These are phyloP conservation scores for Lepetodrilus schrolli DNA, from an alignment of 2,888 invertebrate genomes.

Conservation along the genomic window DNA sequence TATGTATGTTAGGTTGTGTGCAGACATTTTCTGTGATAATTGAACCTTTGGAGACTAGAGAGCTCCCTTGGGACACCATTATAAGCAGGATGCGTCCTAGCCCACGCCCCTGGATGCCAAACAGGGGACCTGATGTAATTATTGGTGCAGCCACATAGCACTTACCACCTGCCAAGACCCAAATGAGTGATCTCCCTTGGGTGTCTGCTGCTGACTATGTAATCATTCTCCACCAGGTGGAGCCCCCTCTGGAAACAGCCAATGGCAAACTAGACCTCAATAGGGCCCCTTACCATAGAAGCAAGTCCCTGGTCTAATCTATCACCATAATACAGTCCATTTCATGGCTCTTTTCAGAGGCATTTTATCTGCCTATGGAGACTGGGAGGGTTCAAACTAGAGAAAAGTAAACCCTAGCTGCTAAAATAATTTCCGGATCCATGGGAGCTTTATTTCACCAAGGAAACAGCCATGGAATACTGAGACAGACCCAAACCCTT, in stretches of 20 bases:
- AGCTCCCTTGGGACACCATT: conserved; percentile 14
- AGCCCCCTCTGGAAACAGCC: conserved; percentile 47
- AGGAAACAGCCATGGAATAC: conserved; percentile 22
- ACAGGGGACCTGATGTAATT: conserved; percentile 39
- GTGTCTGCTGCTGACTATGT: conserved; percentile 42
- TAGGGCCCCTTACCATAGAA: conserved; percentile 46
- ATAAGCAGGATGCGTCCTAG: conserved; percentile 26
- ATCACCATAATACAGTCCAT: conserved; percentile 59
- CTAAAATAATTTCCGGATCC: conserved; percentile 41
- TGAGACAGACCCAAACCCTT: conserved; percentile 21
- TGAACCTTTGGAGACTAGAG: conserved; percentile 19
- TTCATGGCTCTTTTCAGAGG: conserved; percentile 53
- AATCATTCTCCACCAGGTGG: conserved; percentile 49
- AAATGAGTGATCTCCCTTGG: conserved; percentile 43
- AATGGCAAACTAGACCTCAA: conserved; percentile 48
- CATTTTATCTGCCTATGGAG: conserved; percentile 51
- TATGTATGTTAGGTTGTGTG: not conserved
- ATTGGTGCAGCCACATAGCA: conserved; percentile 37
- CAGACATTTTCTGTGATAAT: conserved; percentile 25
- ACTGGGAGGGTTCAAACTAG: conserved; percentile 35
- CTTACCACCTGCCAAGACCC: conserved; percentile 46
- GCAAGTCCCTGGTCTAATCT: conserved; percentile 56
- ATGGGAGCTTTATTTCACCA: conserved; percentile 24
- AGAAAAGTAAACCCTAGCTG: conserved; percentile 36
- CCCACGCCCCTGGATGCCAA: conserved; percentile 8